phyloP scores from a whole-genome alignment of 2,888 invertebrate species.

The Ligdia adustata region DNA sequence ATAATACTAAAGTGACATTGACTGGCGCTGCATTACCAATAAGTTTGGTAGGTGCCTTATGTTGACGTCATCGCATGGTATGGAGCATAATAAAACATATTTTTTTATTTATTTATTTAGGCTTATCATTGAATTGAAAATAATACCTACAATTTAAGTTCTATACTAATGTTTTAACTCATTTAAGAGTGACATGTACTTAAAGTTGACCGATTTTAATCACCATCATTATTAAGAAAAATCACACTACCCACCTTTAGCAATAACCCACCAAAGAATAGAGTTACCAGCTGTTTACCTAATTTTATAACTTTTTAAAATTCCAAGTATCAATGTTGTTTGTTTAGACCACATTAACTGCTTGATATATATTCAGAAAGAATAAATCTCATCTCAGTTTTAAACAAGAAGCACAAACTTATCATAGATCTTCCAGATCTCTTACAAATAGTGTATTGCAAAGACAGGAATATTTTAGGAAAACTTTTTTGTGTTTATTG shows the following conservation, averaged over 20 bases:
- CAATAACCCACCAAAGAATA: conserved; percentile 1
- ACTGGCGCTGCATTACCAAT: too few relatives aligned
- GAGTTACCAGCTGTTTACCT: neutral
- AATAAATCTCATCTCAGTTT: neutral
- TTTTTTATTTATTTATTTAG: too few relatives aligned
- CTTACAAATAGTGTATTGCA: conserved; percentile 39
- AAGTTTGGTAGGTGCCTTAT: too few relatives aligned
- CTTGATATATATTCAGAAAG: neutral
- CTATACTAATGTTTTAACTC: too few relatives aligned
- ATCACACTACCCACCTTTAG: neutral
- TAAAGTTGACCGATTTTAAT: too few relatives aligned
- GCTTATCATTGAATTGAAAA: too few relatives aligned
- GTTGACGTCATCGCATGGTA: too few relatives aligned
- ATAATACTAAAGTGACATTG: too few relatives aligned
- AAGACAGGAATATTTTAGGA: conserved; percentile 41
- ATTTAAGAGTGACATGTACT: too few relatives aligned
- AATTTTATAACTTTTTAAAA: neutral
- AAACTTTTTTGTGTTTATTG: conserved; percentile 44
- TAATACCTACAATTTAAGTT: too few relatives aligned
- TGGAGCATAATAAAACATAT: too few relatives aligned
- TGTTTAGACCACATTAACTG: conserved; percentile 3
- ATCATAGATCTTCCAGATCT: conserved; percentile 48
- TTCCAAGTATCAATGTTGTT: conserved; percentile 5
- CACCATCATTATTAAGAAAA: too few relatives aligned
- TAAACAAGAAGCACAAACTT: conserved; percentile 52